Percentiles rank a stretch among this genome's conserved stretches.
phyloP scores from a whole-genome alignment of 2,797 vertebrate genomes.

The Sparidentex hasta region DNA sequence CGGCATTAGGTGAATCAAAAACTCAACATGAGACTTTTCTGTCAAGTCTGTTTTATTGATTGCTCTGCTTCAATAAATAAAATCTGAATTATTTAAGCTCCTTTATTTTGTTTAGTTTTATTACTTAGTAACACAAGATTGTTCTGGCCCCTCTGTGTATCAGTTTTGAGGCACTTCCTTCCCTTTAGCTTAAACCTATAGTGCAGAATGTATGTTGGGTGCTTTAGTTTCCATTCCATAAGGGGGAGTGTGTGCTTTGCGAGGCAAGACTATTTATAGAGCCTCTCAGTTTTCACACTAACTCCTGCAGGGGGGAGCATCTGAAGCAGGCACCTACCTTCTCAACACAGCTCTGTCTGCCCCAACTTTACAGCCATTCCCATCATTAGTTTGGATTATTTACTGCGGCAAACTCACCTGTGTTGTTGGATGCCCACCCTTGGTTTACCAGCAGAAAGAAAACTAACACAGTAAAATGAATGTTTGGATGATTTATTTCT shows the following conservation, averaged over 20 bases:
- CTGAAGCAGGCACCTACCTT: background rate
- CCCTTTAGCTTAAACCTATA: conserved; percentile 2
- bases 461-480: conserved; percentile 22
- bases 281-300: conserved; percentile 64
- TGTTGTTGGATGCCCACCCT: background rate
- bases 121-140: background rate
- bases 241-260: conserved; percentile 46
- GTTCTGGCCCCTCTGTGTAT: background rate
- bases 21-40: conserved; percentile 25
- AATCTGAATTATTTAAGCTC: conserved; percentile 63
- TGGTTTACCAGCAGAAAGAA: conserved; percentile 42
- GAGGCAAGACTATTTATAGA: conserved; percentile 66
- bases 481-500: conserved; percentile 68
- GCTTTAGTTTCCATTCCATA: conserved; percentile 60
- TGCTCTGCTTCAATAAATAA: conserved; percentile 77
- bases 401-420: conserved; percentile 13
- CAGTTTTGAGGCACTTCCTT: background rate
- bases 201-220: conserved; percentile 16
- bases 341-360: background rate
- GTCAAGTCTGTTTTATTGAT: conserved; percentile 61
- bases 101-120: conserved; percentile 16
- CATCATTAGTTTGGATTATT: background rate
- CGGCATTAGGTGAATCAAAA: conserved; percentile 29
- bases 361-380: background rate
- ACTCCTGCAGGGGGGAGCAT: conserved; percentile 16